Evolutionary conservation across 2,797 vertebrate genomes (phyloP).

Genomic region (Tokudaia tokunoshimensis): DNA sequence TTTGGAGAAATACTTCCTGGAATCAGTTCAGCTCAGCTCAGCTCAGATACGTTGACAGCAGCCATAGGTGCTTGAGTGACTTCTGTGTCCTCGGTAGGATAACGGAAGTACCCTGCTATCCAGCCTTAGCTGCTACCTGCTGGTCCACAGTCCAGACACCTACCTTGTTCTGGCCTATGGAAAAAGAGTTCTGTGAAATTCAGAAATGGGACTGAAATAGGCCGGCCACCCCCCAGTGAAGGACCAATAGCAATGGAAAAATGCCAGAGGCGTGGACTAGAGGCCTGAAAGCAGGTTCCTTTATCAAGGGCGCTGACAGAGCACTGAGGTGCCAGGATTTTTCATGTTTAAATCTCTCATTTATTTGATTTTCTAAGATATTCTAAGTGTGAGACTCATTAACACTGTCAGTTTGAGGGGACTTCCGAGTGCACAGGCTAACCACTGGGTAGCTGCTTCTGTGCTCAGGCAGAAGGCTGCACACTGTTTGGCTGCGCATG

Average conservation of each 20-base stretch:
- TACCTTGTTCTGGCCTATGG: neutral
- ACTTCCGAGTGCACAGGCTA: neutral
- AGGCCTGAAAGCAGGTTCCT: neutral
- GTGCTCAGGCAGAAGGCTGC: neutral
- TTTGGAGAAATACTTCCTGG: neutral
- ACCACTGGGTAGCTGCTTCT: too few relatives aligned
- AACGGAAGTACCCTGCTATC: rapidly evolving
- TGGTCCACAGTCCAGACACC: neutral
- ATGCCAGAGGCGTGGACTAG: neutral
- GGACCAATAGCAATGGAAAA: neutral
- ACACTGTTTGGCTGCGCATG: rapidly evolving
- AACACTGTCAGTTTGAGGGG: neutral
- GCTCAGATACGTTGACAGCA: neutral
- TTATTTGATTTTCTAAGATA: neutral
- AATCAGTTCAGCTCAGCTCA: neutral
- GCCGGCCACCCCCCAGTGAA: neutral
- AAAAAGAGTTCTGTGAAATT: conserved; percentile 87
- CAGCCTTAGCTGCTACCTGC: neutral
- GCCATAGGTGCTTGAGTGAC: neutral
- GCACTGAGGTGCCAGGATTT: neutral
- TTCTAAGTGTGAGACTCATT: neutral
- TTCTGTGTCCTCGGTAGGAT: neutral
- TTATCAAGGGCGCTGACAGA: rapidly evolving
- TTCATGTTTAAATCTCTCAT: neutral
- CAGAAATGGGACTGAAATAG: conserved; percentile 89